phyloP scores from a whole-genome alignment of 2,888 invertebrate genomes.

The Aplocera efformata region DNA sequence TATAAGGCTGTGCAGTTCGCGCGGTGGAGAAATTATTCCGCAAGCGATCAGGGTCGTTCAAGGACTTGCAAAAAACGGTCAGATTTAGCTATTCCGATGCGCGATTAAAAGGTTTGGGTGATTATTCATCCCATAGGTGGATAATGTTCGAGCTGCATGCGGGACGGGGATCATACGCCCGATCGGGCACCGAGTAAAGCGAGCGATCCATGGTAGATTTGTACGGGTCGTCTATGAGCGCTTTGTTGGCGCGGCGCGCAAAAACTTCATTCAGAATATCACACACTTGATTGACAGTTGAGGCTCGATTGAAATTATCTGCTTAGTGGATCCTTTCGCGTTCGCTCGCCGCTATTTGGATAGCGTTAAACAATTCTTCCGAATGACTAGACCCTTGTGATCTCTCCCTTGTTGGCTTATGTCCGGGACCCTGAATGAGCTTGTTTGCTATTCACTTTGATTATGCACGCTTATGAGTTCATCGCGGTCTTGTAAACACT shows the following conservation, averaged over 20 bases:
- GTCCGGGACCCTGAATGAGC: constrained; percentile 49
- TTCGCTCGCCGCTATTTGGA: constrained; percentile 70
- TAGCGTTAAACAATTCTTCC: constrained; percentile 79
- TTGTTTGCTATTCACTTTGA: constrained; percentile 69
- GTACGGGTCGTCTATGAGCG: constrained; percentile 36
- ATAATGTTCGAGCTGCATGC: constrained; percentile 18
- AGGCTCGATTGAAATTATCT: constrained; percentile 72
- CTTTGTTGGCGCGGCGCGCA: constrained; percentile 42
- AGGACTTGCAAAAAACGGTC: constrained; percentile 59
- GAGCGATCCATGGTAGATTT: constrained; percentile 27
- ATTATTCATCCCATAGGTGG: constrained; percentile 16
- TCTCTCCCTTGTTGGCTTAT: constrained; percentile 60
- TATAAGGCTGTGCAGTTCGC: constrained; percentile 43
- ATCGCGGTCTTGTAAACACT: constrained; percentile 43
- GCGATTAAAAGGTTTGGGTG: constrained; percentile 1
- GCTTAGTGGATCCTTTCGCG: constrained; percentile 71
- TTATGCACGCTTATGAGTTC: constrained; percentile 65
- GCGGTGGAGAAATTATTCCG: constrained; percentile 71
- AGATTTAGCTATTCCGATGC: constrained; percentile 11
- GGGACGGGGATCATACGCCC: constrained; percentile 29
- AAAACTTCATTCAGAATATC: constrained; percentile 46
- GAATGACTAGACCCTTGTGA: constrained; percentile 64
- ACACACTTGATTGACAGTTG: constrained; percentile 69
- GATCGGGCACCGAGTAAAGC: constrained; percentile 26
- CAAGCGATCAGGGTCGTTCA: constrained; percentile 68